Evolutionary conservation across 23 tunicate genomes (phyloP), one percentile per base, ranked within the genome.

Genomic region (Styela plicata): DNA sequence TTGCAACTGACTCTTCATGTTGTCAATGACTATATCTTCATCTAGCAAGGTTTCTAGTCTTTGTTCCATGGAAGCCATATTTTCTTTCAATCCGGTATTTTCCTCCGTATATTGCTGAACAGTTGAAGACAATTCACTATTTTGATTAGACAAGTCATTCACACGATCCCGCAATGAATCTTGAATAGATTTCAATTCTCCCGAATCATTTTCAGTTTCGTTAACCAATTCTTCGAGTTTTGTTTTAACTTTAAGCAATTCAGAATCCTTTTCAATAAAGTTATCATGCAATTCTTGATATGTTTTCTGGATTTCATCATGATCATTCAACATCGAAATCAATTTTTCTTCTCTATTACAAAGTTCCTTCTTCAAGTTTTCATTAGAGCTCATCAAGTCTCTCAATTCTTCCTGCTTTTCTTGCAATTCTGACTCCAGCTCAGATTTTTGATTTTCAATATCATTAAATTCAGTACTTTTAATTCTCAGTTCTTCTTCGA

Each of bases 61-160:
- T 7, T 44, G 10, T 44, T 44, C 10, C 13, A 44, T 13, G 13
- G 57, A 44, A 44, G 33, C 30, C 24, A 69, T 69, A 29, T 31
- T 33, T 22, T 5, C 44, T 32, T 74, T 32, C 24, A 74, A 52
- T 74, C 33, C 52, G 10, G 24, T 52, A 7, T 74, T 74, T 74
- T 74, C 78, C 1, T 74, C 78, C 24, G 24, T 74, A 52, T 74
- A 74, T 5, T 44, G 57, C 13, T 44, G 57, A 44, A 44, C 13
- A 7, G 7, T 7, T 44, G 7, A 7, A 44, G 57, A 44, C 57
- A 44, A 44, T 13, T 44, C 13, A 5, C 13, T 13, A 44, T 44
- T 44, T 13, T 44, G 57, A 44, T 44, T 7, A 44, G 57, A 5
- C 13, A 44, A 44, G 57, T 44, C 13, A 44, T 44, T 44, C 10